Evolutionary conservation across 2,113 vertebrate species (phyloP).

Genomic region (Plecturocebus donacophilus): DNA sequence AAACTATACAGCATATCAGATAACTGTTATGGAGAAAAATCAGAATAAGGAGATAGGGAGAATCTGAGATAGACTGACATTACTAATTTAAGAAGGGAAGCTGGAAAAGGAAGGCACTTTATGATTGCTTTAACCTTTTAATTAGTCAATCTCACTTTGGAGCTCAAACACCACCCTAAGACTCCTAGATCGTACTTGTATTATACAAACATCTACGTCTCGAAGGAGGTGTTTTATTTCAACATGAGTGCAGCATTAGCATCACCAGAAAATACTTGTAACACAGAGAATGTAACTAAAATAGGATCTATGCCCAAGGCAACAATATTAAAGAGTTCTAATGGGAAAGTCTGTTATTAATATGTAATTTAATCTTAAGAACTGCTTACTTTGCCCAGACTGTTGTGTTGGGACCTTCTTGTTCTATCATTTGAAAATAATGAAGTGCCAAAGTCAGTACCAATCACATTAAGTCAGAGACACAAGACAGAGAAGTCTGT

Average conservation of each 20-base stretch:
- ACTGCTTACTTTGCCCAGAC: constrained; percentile 19
- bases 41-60: not conserved
- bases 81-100: not conserved
- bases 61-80: not conserved
- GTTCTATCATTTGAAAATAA: constrained; percentile 45
- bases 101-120: not conserved
- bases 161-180: not conserved
- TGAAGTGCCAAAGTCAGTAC: not conserved
- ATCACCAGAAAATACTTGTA: constrained; percentile 14
- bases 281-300: constrained; percentile 22
- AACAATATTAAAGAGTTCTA: not conserved
- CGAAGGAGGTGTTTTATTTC: constrained; percentile 16
- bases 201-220: not conserved
- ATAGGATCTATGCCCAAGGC: constrained; percentile 8
- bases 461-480: not conserved
- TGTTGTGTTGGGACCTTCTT: constrained; percentile 27
- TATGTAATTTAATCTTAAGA: constrained; percentile 53
- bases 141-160: not conserved
- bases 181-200: not conserved
- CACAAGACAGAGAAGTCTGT: constrained; percentile 27
- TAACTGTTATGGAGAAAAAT: not conserved
- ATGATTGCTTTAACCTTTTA: not conserved
- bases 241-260: not conserved
- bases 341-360: constrained; percentile 50
- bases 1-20: not conserved